These are phyloP conservation scores for Thalassoma bifasciatum DNA, from an alignment of 2,113 vertebrate genomes.

Conservation along the genomic window DNA sequence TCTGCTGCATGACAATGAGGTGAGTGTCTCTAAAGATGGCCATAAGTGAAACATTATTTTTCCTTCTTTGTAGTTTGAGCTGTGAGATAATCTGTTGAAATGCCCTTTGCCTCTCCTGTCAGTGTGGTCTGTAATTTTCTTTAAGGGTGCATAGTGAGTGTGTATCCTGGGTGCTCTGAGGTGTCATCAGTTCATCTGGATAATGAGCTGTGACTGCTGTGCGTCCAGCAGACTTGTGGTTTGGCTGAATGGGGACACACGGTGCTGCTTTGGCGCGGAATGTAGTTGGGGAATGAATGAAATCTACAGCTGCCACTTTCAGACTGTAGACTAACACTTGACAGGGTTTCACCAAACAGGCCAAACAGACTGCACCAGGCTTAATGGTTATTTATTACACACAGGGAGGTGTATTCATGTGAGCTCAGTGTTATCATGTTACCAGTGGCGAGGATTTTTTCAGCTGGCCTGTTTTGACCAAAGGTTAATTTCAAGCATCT, in stretches of 20 bases:
- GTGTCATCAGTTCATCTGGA: slow-evolving; percentile 57
- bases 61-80: not conserved
- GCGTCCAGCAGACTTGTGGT: slow-evolving; percentile 64
- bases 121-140: not conserved
- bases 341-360: slow-evolving; percentile 41
- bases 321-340: slow-evolving; percentile 67
- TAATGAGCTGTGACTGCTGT: slow-evolving; percentile 45
- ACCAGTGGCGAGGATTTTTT: slow-evolving; percentile 62
- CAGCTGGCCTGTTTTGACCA: slow-evolving; percentile 72
- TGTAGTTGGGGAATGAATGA: slow-evolving; percentile 75
- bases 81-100: slow-evolving; percentile 21
- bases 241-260: slow-evolving; percentile 60
- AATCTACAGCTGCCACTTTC: slow-evolving; percentile 61
- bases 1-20: not conserved
- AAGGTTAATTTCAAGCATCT: slow-evolving; percentile 55
- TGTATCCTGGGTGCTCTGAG: slow-evolving; percentile 31
- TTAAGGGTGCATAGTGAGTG: slow-evolving; percentile 16
- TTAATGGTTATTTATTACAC: slow-evolving; percentile 70
- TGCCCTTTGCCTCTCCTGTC: slow-evolving; percentile 12
- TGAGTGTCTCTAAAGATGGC: not conserved
- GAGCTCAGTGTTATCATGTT: slow-evolving; percentile 59
- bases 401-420: slow-evolving; percentile 60
- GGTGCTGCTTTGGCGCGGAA: slow-evolving; percentile 75
- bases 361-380: slow-evolving; percentile 23
- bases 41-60: not conserved